A percentile compares a stretch with the other conserved stretches of the same genome.
Conservation (phyloP, 2,888 invertebrate species). For the Diarsia dahlii region DNA sequence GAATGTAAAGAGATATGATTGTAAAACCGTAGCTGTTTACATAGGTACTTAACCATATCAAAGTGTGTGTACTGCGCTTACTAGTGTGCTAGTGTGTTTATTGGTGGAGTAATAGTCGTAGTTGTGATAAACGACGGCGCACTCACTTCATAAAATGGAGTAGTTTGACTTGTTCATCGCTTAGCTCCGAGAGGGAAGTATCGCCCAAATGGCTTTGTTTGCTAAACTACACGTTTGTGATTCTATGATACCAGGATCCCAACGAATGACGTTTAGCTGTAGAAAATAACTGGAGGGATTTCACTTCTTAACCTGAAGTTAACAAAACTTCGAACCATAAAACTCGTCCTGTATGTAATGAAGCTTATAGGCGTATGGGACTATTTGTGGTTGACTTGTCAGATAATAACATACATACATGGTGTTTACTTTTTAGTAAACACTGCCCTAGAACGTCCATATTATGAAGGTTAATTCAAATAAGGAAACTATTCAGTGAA, state of each 20-base stretch:
- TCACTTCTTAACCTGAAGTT: not conserved
- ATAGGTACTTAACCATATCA: not conserved
- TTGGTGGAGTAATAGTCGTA: not conserved
- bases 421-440: not conserved
- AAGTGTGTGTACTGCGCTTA: not conserved
- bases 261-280: not conserved
- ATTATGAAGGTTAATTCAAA: not conserved
- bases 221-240: not conserved
- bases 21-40: not conserved
- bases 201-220: slow-evolving; percentile 6
- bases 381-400: not conserved
- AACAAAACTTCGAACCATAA: not conserved
- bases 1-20: not conserved
- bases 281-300: not conserved
- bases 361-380: not conserved
- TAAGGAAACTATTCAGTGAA: not conserved
- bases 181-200: not conserved
- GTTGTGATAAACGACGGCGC: slow-evolving; percentile 1
- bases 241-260: not conserved
- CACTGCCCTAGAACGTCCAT: not conserved
- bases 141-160: slow-evolving; percentile 15
- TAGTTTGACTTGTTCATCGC: not conserved
- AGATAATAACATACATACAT: not conserved
- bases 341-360: not conserved
- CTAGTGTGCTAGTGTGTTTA: not conserved